Evolutionary conservation across 1,140 invertebrate genomes (phyloP), one percentile per base, ranked within the genome.

Genomic region (Musca domestica): DNA sequence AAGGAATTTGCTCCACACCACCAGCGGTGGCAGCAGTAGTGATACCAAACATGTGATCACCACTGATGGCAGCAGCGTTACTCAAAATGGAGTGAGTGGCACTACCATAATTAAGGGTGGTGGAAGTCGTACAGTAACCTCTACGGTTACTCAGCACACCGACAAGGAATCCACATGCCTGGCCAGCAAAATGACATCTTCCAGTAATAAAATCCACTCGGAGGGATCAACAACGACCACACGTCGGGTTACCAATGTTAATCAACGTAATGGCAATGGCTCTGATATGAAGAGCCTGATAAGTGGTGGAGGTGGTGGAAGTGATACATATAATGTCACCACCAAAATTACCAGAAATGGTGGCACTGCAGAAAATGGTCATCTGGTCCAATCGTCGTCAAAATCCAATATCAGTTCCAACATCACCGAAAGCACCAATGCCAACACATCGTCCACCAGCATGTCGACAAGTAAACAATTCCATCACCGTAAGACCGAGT

Each of bases 401-500:
- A 51, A 25, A 15, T 17, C 47, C 41, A 49, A 68, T 23, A 30
- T 54, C 19, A 63, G 56, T 12, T 51, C 67, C n/a, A 51, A 48
- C 4, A 20, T 25, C 19, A 20, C 23, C 14, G 47, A 68, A 56
- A 68, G 25, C 25, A 34, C 20, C 1, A 34, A 34, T 46, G 46
- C 67, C 5, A 64, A 47, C 27, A 67, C 51, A 7, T 17, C 49
- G 20, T 69, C 63, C 4, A 14, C 61, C 14, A 54, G 49, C 0
- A 54, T 48, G 19, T 69, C 68, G 1, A 41, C 3, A 3, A 61
- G 56, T 17, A 81, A 81, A 66, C 73, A 80, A 30, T 81, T 78
- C 66, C 78, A 81, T 71, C 90, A 91, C 71, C 84, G 90, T 14
- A 89, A 89, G 71, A 92, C 88, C 51, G 85, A 92, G 22, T 88